Evolutionary conservation across 2,888 invertebrate genomes (phyloP).

Genomic region (Ochropacha duplaris): DNA sequence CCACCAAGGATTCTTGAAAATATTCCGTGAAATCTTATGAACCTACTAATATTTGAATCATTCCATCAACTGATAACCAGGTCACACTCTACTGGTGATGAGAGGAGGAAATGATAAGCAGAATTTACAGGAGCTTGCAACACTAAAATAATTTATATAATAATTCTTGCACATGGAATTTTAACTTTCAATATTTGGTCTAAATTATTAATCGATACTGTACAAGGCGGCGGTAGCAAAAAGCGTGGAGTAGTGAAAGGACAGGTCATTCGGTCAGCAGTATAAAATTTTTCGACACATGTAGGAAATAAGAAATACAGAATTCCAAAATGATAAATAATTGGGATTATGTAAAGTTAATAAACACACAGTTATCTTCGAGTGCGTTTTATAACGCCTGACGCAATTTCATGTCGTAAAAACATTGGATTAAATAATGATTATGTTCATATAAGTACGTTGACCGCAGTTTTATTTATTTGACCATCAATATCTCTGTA

Average conservation of each 20-base stretch:
- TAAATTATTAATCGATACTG: background rate
- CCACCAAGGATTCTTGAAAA: too few species aligned
- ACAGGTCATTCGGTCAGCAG: constrained; percentile 9
- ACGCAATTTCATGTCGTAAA: background rate
- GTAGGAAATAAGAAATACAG: background rate
- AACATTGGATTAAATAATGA: background rate
- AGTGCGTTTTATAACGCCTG: background rate
- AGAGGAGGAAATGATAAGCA: too few species aligned
- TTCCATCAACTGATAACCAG: too few species aligned
- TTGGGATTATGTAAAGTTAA: background rate
- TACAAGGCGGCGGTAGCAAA: background rate
- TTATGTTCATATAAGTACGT: background rate
- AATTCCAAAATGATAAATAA: background rate
- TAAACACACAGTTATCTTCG: background rate
- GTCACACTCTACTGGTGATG: too few species aligned
- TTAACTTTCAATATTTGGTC: background rate
- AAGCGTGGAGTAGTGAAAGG: constrained; percentile 37
- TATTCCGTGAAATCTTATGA: too few species aligned
- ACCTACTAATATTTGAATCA: too few species aligned
- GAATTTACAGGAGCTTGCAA: background rate
- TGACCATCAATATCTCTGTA: background rate
- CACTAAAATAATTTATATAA: background rate
- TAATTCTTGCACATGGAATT: background rate
- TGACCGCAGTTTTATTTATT: background rate
- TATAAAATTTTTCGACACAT: background rate